Conservation (phyloP, 2,888 invertebrate genomes). For the Pachliopta kotzebuea region DNA sequence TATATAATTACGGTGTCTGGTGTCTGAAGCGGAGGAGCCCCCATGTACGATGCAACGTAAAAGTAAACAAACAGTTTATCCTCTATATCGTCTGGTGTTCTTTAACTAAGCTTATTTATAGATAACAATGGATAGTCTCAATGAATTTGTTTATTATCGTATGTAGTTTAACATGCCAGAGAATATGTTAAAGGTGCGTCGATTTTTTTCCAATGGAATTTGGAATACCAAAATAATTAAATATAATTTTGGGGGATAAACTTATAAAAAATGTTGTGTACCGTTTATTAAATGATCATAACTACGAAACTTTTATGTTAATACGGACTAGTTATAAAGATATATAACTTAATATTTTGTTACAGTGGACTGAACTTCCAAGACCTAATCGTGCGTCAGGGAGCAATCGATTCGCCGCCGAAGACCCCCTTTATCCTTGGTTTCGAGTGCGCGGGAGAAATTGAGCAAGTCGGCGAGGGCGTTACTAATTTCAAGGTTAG, state of each 20-base stretch:
- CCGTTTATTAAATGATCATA: no score
- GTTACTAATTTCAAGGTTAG: constrained; percentile 86
- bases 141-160: constrained; percentile 25
- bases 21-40: constrained; percentile 19
- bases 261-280: no score
- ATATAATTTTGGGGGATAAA: no score
- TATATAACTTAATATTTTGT: constrained; percentile 49
- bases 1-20: constrained; percentile 28
- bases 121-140: constrained; percentile 28
- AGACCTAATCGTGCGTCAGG: constrained; percentile 93
- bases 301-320: no score
- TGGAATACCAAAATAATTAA: no score
- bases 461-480: constrained; percentile 88
- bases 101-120: constrained; percentile 27
- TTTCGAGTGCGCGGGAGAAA: constrained; percentile 92
- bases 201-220: neutral
- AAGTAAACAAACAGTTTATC: constrained; percentile 29
- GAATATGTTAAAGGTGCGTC: constrained; percentile 2
- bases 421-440: constrained; percentile 94
- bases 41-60: constrained; percentile 25
- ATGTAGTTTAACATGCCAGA: neutral
- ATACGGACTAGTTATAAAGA: no score
- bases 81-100: constrained; percentile 26
- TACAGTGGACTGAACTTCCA: constrained; percentile 93
- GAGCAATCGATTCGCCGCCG: constrained; percentile 92